These are phyloP conservation scores for Vidua chalybeata DNA, from an alignment of 2,113 vertebrate species.

Conservation along the genomic window DNA sequence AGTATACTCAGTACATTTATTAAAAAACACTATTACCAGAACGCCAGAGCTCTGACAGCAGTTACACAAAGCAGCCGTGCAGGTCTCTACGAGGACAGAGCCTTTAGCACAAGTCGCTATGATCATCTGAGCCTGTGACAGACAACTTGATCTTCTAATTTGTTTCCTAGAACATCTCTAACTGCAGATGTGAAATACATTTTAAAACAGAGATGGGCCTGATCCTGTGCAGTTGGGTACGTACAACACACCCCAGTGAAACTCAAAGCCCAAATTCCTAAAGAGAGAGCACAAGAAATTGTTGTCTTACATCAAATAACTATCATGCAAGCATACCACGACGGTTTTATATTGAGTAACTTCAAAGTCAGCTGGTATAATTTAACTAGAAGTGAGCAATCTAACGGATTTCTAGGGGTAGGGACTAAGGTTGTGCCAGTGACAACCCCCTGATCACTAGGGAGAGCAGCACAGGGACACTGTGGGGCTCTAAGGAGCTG, in stretches of 20 bases:
- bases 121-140: slow-evolving; percentile 12
- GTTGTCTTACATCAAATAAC: slow-evolving; percentile 26
- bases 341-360: not conserved
- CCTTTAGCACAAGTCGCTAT: slow-evolving; percentile 6
- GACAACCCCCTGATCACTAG: not conserved
- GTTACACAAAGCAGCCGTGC: slow-evolving; percentile 39
- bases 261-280: slow-evolving; percentile 39
- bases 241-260: not conserved
- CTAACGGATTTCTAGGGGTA: not conserved
- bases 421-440: not conserved
- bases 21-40: not conserved
- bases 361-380: slow-evolving; percentile 29
- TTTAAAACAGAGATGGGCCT: slow-evolving; percentile 20
- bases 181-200: slow-evolving; percentile 9
- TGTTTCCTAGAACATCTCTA: not conserved
- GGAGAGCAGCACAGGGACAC: not conserved
- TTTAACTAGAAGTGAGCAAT: slow-evolving; percentile 43
- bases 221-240: slow-evolving; percentile 3
- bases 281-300: slow-evolving; percentile 41
- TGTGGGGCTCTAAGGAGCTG: not conserved
- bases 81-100: not conserved
- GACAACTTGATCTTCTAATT: not conserved
- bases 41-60: slow-evolving; percentile 28
- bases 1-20: slow-evolving; percentile 9
- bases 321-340: slow-evolving; percentile 49